Conservation (phyloP, 2,113 vertebrate species). For the Eublepharis macularius region DNA sequence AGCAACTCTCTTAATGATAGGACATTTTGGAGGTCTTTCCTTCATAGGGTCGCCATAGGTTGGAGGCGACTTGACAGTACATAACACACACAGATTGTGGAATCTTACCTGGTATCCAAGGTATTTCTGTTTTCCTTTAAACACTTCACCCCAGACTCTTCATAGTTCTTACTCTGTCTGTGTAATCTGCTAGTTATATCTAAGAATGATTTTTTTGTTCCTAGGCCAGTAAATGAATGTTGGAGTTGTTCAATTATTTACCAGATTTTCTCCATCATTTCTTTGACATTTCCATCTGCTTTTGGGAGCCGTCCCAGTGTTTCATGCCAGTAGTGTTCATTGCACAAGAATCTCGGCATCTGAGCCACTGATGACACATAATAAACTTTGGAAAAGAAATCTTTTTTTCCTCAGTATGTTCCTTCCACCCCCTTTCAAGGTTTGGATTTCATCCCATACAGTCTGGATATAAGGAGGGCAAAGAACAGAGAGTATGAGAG, state of each 20-base stretch:
- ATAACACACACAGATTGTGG: too few relatives aligned
- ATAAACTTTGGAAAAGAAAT: slow-evolving; percentile 32
- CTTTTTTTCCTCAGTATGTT: slow-evolving; percentile 49
- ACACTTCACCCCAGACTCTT: slow-evolving; percentile 42
- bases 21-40: too few relatives aligned
- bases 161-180: slow-evolving; percentile 46
- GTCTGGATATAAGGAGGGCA: slow-evolving; percentile 41
- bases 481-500: slow-evolving; percentile 48
- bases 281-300: slow-evolving; percentile 70
- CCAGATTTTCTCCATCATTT: slow-evolving; percentile 69
- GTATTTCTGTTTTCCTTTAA: slow-evolving; percentile 25
- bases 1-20: too few relatives aligned
- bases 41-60: too few relatives aligned
- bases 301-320: slow-evolving; percentile 64
- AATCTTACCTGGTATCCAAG: slow-evolving; percentile 20
- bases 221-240: slow-evolving; percentile 51
- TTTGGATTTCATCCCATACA: slow-evolving; percentile 62
- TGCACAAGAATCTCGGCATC: slow-evolving; percentile 67
- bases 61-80: too few relatives aligned
- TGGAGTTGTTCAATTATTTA: slow-evolving; percentile 60
- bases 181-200: slow-evolving; percentile 44
- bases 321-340: slow-evolving; percentile 69
- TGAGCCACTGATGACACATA: slow-evolving; percentile 60
- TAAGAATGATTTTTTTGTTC: slow-evolving; percentile 17
- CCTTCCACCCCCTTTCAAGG: slow-evolving; percentile 51